Conservation (phyloP, 2,113 vertebrate genomes). For the Corapipo altera region DNA sequence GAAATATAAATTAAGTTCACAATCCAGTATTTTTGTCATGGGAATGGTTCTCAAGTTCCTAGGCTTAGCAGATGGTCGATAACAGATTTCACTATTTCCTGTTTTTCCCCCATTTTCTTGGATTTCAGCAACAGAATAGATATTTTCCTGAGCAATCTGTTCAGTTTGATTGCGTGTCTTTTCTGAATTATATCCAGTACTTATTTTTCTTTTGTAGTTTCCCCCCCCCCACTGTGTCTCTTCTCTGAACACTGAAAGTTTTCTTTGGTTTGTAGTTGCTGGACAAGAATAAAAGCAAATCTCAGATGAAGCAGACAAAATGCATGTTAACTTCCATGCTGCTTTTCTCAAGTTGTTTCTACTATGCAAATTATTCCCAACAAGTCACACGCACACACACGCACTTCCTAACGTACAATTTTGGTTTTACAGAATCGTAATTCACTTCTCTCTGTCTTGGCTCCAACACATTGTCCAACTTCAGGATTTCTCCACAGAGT, state of each 20-base stretch:
- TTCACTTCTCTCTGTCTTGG: not conserved
- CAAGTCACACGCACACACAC: not conserved
- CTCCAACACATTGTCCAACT: not conserved
- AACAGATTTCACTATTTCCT: constrained; percentile 72
- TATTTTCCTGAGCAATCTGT: constrained; percentile 69
- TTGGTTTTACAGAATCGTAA: not conserved
- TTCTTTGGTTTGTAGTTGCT: not conserved
- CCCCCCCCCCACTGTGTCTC: not conserved
- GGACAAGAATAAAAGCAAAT: constrained; percentile 28
- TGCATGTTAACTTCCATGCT: not conserved
- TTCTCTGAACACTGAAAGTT: not conserved
- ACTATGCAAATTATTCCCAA: not conserved
- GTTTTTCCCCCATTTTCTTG: constrained; percentile 70
- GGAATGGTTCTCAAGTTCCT: constrained; percentile 58
- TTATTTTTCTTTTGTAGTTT: constrained; percentile 57
- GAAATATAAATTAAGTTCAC: constrained; percentile 55
- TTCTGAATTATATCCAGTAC: constrained; percentile 67
- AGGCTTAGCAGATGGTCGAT: constrained; percentile 60
- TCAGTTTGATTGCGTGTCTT: constrained; percentile 58
- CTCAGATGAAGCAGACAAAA: not conserved
- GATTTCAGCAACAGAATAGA: constrained; percentile 70
- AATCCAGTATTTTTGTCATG: constrained; percentile 56
- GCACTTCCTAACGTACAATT: not conserved
- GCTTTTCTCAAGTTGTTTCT: constrained; percentile 1
- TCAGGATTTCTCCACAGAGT: not conserved